Percentiles rank a stretch among this genome's conserved stretches.
These are phyloP conservation scores for Lobophora halterata DNA, from an alignment of 2,888 invertebrate species.

Conservation along the genomic window DNA sequence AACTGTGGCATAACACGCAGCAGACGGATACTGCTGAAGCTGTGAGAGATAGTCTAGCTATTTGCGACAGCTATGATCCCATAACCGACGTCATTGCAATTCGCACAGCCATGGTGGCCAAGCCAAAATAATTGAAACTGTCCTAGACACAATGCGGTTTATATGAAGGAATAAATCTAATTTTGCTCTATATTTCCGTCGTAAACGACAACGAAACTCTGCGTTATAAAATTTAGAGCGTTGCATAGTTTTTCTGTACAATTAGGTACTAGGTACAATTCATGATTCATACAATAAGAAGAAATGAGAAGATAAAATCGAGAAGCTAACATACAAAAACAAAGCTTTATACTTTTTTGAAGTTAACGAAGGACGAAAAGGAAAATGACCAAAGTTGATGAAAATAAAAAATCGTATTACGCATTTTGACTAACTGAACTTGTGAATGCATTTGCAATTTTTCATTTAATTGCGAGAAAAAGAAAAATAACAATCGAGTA, in stretches of 20 bases:
- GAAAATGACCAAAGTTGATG: too few relatives aligned
- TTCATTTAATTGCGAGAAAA: conserved; percentile 17
- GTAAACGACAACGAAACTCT: conserved; percentile 68
- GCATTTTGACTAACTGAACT: conserved; percentile 10
- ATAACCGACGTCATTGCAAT: conserved; percentile 29
- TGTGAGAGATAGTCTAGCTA: conserved; percentile 47
- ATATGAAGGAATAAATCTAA: conserved; percentile 64
- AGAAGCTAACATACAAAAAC: too few relatives aligned
- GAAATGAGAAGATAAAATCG: too few relatives aligned
- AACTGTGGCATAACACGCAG: conserved; percentile 39
- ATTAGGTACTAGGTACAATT: too few relatives aligned
- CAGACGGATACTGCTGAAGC: conserved; percentile 41
- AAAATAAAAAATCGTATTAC: too few relatives aligned
- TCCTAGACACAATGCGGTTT: conserved; percentile 31
- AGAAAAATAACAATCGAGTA: conserved; percentile 17
- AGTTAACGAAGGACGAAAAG: too few relatives aligned
- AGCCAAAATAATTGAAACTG: conserved; percentile 27
- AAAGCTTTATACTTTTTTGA: too few relatives aligned
- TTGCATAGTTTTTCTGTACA: too few relatives aligned
- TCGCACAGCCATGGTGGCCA: too few relatives aligned
- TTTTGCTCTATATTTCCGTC: conserved; percentile 73
- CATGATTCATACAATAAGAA: too few relatives aligned
- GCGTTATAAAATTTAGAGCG: conserved; percentile 76
- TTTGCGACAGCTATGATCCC: conserved; percentile 44
- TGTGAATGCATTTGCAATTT: conserved; percentile 16